Conservation (phyloP, 2,888 invertebrate genomes). For the Chaitophorus viminalis region DNA sequence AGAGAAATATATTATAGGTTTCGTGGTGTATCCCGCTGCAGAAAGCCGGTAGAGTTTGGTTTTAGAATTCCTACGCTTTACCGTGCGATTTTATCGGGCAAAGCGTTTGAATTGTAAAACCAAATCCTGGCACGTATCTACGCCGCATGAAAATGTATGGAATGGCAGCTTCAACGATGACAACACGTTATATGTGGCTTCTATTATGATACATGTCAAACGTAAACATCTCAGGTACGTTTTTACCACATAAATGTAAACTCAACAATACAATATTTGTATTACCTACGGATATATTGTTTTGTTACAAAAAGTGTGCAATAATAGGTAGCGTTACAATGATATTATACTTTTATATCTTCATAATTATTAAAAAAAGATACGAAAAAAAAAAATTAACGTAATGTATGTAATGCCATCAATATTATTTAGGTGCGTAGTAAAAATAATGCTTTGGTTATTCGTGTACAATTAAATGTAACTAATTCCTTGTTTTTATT, state of each 20-base stretch:
- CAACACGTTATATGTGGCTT: background rate
- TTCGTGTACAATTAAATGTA: no score
- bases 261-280: no score
- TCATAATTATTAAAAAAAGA: background rate
- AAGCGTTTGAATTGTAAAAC: conserved; percentile 98
- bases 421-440: no score
- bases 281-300: background rate
- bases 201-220: background rate
- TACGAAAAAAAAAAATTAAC: background rate
- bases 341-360: no score
- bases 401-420: no score
- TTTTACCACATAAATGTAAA: background rate
- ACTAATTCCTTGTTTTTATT: no score
- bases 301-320: background rate
- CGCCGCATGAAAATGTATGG: conserved; percentile 32
- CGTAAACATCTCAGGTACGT: background rate
- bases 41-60: conserved; percentile 69
- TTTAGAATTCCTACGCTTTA: conserved; percentile 98
- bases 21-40: background rate
- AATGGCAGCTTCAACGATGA: background rate
- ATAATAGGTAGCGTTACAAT: background rate
- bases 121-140: conserved; percentile 70
- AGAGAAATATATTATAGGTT: background rate
- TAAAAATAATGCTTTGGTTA: no score
- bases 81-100: conserved; percentile 79